These are phyloP conservation scores for Syngnathus typhle DNA, from an alignment of 2,113 vertebrate species.

Conservation along the genomic window DNA sequence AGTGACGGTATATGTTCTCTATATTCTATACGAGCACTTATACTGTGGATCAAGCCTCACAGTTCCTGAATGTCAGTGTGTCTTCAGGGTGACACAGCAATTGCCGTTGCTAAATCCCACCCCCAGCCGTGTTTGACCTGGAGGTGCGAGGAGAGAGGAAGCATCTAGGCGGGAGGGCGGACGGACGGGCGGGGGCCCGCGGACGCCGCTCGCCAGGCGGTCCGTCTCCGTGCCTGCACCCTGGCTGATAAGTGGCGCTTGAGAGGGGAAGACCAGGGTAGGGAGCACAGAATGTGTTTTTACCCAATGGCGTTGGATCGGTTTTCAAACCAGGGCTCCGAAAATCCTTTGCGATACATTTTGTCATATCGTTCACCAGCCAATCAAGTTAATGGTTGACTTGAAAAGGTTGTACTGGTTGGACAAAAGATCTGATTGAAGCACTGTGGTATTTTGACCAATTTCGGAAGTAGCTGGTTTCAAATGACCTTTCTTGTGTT, in stretches of 20 bases:
- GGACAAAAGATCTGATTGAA: too few species aligned
- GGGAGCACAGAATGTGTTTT: neutral
- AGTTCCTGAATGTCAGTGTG: neutral
- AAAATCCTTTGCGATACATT: too few species aligned
- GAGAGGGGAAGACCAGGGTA: slow-evolving; percentile 14
- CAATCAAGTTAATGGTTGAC: too few species aligned
- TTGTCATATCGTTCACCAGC: too few species aligned
- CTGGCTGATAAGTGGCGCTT: slow-evolving; percentile 52
- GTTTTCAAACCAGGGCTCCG: neutral
- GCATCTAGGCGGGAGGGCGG: slow-evolving; percentile 11
- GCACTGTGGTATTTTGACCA: neutral
- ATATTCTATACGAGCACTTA: neutral
- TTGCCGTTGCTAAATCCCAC: slow-evolving; percentile 44
- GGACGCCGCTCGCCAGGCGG: slow-evolving; percentile 49
- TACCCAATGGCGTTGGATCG: neutral
- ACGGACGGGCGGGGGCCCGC: slow-evolving; percentile 27
- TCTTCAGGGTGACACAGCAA: slow-evolving; percentile 20
- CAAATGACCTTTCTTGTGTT: neutral
- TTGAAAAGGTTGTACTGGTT: neutral
- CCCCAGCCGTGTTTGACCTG: slow-evolving; percentile 49
- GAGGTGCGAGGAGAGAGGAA: slow-evolving; percentile 47
- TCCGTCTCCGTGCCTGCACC: slow-evolving; percentile 54
- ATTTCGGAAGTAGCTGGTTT: neutral
- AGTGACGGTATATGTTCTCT: neutral
- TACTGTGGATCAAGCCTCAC: neutral